A percentile compares a stretch with the other conserved stretches of the same genome.
phyloP scores from a whole-genome alignment of 2,888 invertebrate species.

The Cremastinae sp. region DNA sequence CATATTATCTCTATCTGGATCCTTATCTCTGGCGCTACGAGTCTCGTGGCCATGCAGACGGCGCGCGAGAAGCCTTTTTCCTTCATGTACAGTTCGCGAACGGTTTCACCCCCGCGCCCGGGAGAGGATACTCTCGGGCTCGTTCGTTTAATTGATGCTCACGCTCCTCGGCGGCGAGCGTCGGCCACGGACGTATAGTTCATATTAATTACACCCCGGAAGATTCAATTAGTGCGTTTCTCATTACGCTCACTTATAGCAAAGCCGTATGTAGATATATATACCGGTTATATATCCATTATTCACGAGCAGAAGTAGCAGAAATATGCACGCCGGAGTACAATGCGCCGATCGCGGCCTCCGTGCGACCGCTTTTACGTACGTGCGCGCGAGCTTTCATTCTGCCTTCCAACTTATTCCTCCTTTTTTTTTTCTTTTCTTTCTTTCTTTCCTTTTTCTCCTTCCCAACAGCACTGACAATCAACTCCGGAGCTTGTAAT shows the following conservation, averaged over 20 bases:
- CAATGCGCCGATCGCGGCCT: constrained; percentile 6
- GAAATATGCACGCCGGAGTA: constrained; percentile 36
- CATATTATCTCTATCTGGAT: constrained; percentile 21
- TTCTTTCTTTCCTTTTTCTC: too few relatives aligned
- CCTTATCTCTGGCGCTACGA: neutral
- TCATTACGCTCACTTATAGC: constrained; percentile 76
- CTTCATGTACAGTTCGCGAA: constrained; percentile 24
- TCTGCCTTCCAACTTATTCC: neutral
- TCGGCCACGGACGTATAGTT: constrained; percentile 72
- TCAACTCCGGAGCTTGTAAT: too few relatives aligned
- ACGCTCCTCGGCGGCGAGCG: constrained; percentile 57
- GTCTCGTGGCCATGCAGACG: too few relatives aligned
- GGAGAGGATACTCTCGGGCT: constrained; percentile 61
- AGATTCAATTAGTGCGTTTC: constrained; percentile 79
- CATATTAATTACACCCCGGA: constrained; percentile 78
- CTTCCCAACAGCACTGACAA: neutral
- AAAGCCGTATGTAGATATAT: too few relatives aligned
- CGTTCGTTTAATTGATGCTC: constrained; percentile 74
- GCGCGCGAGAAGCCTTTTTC: too few relatives aligned
- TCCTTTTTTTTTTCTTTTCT: neutral
- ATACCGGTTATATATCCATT: constrained; percentile 75
- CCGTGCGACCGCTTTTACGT: constrained; percentile 49
- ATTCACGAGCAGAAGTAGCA: constrained; percentile 71
- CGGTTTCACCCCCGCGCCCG: constrained; percentile 53
- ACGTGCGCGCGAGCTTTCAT: neutral